phyloP scores from a whole-genome alignment of 2,797 vertebrate genomes.

The Cyclopterus lumpus region DNA sequence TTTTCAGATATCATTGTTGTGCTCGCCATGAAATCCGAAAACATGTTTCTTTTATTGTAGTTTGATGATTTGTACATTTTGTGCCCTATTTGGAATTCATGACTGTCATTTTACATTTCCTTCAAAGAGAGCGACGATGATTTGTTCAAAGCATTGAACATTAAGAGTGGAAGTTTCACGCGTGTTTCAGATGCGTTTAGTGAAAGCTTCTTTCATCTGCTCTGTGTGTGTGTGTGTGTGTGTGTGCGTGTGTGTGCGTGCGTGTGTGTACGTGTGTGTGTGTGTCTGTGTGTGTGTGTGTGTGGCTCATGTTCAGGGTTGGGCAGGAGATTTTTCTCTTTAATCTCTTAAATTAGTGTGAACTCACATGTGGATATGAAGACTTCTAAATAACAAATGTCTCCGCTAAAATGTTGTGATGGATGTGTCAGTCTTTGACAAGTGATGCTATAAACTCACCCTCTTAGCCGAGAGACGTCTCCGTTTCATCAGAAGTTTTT shows the following conservation, averaged over 20 bases:
- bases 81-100: constrained; percentile 48
- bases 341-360: constrained; percentile 74
- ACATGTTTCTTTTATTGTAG: constrained; percentile 58
- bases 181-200: constrained; percentile 54
- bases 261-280: constrained; percentile 17
- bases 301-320: constrained; percentile 26
- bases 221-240: constrained; percentile 22
- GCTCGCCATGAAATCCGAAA: constrained; percentile 46
- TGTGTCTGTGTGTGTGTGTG: constrained; percentile 33
- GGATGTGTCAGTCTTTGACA: constrained; percentile 54
- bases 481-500: constrained; percentile 63
- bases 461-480: constrained; percentile 47
- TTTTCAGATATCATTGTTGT: constrained; percentile 58
- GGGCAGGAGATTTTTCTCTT: constrained; percentile 55
- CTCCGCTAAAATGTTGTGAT: constrained; percentile 38
- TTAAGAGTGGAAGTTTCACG: constrained; percentile 39
- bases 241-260: constrained; percentile 21
- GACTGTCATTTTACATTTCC: constrained; percentile 50
- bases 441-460: constrained; percentile 25
- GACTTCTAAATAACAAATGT: constrained; percentile 48
- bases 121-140: constrained; percentile 52
- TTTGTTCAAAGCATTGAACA: constrained; percentile 63
- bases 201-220: constrained; percentile 69
- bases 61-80: constrained; percentile 61
- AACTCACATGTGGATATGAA: constrained; percentile 64